Conservation (phyloP, 2,888 invertebrate species). For the Dynastes tityus region DNA sequence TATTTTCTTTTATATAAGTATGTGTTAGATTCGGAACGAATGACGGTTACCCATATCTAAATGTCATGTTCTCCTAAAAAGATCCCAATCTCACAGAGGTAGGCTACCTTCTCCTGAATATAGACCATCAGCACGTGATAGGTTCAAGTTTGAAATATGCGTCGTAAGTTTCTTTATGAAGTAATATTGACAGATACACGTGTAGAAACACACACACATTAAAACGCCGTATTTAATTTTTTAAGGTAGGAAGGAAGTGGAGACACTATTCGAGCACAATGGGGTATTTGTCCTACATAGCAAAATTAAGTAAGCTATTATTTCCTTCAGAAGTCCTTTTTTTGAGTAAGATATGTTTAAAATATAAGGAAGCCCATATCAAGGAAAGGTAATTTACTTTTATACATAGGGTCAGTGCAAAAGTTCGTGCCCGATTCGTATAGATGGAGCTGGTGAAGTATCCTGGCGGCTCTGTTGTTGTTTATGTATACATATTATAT, state of each 20-base stretch:
- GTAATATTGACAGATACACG: slow-evolving; percentile 6
- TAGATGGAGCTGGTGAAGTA: too few species aligned
- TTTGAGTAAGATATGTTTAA: too few species aligned
- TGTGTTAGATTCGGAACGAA: not conserved
- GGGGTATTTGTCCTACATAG: slow-evolving; percentile 2
- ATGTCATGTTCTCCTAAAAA: not conserved
- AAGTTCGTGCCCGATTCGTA: too few species aligned
- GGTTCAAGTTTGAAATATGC: not conserved
- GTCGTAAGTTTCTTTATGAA: not conserved
- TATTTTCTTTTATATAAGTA: not conserved
- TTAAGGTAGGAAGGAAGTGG: not conserved
- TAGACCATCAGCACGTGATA: not conserved
- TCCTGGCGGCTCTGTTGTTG: too few species aligned
- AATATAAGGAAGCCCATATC: too few species aligned
- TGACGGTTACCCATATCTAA: not conserved
- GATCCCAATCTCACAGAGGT: not conserved
- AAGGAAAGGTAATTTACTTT: too few species aligned
- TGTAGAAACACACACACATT: not conserved
- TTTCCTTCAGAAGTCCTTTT: too few species aligned
- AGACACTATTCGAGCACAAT: not conserved
- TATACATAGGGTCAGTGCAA: too few species aligned
- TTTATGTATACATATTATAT: too few species aligned
- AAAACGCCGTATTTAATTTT: not conserved
- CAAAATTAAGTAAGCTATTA: not conserved
- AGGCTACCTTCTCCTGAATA: not conserved